Evolutionary conservation across 2,113 vertebrate species (phyloP), one percentile per base, ranked within the genome.

Genomic region (Theropithecus gelada): DNA sequence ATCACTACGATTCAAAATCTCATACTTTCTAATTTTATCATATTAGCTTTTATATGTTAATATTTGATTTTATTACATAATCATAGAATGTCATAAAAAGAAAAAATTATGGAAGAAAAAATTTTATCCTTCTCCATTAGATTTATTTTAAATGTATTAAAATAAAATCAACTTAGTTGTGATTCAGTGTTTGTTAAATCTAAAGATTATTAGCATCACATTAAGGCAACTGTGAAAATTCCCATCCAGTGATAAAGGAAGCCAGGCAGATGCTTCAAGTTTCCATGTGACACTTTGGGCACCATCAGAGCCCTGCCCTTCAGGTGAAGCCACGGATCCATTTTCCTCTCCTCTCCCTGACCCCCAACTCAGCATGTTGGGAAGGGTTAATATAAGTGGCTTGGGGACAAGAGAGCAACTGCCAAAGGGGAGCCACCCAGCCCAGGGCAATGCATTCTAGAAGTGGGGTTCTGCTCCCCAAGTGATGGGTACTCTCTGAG

Each of bases 31-130:
- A 68, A 73, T 25, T 57, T 48, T 61, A 61, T 32, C 73, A 48
- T 25, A 20, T 45, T 92, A 76, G 38, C 40, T 83, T 90, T 96
- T 78, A 82, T 25, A 48, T 8, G 72, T 40, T 38, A 79, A 25
- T 27, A 59, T 52, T 68, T n/a, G 1, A 57, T 79, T 89, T 90
- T 75, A 48, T 59, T 59, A 83, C 1, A 30, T 18, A 92, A 35
- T 38, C 92, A 5, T 20, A n/a, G 35, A 59, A 72, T 48, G 70
- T 90, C 87, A 89, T 75, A 50, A 82, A 85, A 72, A 25, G 73
- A 8, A 72, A 82, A 91, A 93, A 61, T 43, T 40, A 38, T 12
- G 70, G 88, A 66, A 94, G 45, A 23, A 88, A 88, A 87, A 84
- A 23, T 2, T 87, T 79, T 73, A 66, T 23, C 18, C 18, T 48